Evolutionary conservation across 1,140 invertebrate species (phyloP).

Genomic region (Drosophila sturtevanti): DNA sequence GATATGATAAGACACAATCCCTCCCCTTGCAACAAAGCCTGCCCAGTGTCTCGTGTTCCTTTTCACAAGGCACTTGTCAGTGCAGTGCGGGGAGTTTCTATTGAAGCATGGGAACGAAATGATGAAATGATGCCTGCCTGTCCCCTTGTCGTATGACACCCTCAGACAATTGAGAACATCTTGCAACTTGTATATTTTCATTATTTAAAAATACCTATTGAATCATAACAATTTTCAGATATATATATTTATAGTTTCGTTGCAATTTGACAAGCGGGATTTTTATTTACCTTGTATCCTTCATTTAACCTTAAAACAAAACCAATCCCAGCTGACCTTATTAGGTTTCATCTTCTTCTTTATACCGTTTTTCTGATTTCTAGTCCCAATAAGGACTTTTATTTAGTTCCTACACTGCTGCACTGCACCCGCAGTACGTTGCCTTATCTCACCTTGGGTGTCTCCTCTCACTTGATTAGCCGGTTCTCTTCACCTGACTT

Average conservation of each 20-base stretch:
- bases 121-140: slow-evolving; percentile 18
- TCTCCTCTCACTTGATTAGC: slow-evolving; percentile 41
- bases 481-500: background rate
- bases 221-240: background rate
- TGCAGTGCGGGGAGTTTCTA: slow-evolving; percentile 5
- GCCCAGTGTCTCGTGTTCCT: slow-evolving; percentile 35
- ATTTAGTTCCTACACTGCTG: background rate
- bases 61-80: slow-evolving; percentile 48
- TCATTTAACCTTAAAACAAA: slow-evolving; percentile 42
- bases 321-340: slow-evolving; percentile 18
- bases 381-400: slow-evolving; percentile 43
- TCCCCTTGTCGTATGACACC: slow-evolving; percentile 62
- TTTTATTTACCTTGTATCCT: slow-evolving; percentile 1
- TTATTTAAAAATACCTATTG: background rate
- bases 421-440: background rate
- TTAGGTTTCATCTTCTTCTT: slow-evolving; percentile 22
- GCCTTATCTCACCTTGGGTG: slow-evolving; percentile 27
- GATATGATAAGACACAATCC: slow-evolving; percentile 56
- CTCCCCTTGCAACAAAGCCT: slow-evolving; percentile 25
- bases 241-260: background rate
- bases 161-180: background rate
- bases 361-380: background rate
- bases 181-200: background rate
- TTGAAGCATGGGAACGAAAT: background rate
- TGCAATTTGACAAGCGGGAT: background rate